Evolutionary conservation across 1,140 invertebrate genomes (phyloP).

Genomic region (Acromyrmex charruanus): DNA sequence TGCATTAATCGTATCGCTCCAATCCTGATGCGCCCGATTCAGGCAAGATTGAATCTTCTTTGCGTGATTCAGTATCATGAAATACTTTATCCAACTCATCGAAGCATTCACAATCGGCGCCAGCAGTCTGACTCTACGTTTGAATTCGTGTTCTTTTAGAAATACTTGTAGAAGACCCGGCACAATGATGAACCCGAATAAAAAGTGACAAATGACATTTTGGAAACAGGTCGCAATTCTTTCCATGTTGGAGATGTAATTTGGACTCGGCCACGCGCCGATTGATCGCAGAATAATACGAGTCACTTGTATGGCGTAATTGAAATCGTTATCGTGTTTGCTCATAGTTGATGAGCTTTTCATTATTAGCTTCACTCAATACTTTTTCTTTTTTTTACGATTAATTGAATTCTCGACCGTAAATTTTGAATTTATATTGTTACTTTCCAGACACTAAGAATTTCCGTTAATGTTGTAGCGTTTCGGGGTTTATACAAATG

Average conservation of each 20-base stretch:
- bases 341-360: background rate
- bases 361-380: slow-evolving; percentile 1
- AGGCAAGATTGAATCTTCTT: slow-evolving; percentile 45
- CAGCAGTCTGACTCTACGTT: slow-evolving; percentile 27
- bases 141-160: slow-evolving; percentile 37
- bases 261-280: slow-evolving; percentile 63
- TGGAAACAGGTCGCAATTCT: background rate
- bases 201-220: slow-evolving; percentile 15
- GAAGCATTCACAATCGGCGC: slow-evolving; percentile 39
- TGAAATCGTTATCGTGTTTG: background rate
- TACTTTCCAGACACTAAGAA: background rate
- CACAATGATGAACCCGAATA: slow-evolving; percentile 57
- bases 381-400: background rate
- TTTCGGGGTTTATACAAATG: background rate
- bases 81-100: slow-evolving; percentile 61
- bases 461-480: background rate
- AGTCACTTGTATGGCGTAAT: slow-evolving; percentile 33
- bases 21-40: slow-evolving; percentile 54
- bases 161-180: slow-evolving; percentile 50
- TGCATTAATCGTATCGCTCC: background rate
- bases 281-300: slow-evolving; percentile 45
- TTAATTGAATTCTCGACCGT: background rate
- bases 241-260: background rate
- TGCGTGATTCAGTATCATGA: slow-evolving; percentile 34
- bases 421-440: background rate